A percentile compares a stretch with the other conserved stretches of the same genome.
Conservation (phyloP, 2,797 vertebrate genomes). For the Babyrousa celebensis region DNA sequence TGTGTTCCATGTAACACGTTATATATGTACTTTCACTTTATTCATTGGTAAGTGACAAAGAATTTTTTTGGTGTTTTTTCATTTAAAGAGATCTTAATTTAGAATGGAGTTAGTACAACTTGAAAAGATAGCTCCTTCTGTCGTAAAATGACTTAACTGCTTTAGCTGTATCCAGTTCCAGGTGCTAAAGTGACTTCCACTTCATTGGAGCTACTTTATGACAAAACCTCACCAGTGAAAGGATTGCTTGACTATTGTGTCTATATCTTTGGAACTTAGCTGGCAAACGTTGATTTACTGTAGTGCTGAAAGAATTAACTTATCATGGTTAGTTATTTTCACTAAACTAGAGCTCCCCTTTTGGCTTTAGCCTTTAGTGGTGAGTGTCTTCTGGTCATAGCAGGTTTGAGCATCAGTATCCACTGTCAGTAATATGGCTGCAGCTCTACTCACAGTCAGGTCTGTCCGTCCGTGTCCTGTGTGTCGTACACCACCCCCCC, state of each 20-base stretch:
- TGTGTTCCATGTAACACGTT: conserved; percentile 52
- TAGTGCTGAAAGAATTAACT: not conserved
- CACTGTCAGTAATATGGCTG: not conserved
- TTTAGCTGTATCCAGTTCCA: conserved; percentile 33
- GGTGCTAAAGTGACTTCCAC: conserved; percentile 33
- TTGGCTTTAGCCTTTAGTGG: conserved; percentile 17
- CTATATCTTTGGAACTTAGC: conserved; percentile 63
- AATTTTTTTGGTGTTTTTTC: not conserved
- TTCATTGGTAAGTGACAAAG: conserved; percentile 10
- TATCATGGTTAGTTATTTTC: not conserved
- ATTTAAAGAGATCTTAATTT: conserved; percentile 25
- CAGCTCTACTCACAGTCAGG: not conserved
- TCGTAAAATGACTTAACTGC: conserved; percentile 27
- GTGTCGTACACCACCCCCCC: too few species aligned
- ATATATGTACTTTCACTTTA: not conserved
- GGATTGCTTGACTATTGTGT: not conserved
- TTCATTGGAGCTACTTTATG: conserved; percentile 38
- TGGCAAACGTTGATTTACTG: conserved; percentile 41
- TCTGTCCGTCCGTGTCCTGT: too few species aligned
- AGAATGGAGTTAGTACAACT: not conserved
- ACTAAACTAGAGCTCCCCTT: not conserved
- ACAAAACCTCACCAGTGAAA: conserved; percentile 20
- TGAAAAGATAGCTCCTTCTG: conserved; percentile 27
- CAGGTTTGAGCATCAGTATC: not conserved
- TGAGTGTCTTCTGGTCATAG: conserved; percentile 33